A percentile compares a stretch with the other conserved stretches of the same genome.
phyloP scores from a whole-genome alignment of 2,888 invertebrate species.

The Tipula confusa region DNA sequence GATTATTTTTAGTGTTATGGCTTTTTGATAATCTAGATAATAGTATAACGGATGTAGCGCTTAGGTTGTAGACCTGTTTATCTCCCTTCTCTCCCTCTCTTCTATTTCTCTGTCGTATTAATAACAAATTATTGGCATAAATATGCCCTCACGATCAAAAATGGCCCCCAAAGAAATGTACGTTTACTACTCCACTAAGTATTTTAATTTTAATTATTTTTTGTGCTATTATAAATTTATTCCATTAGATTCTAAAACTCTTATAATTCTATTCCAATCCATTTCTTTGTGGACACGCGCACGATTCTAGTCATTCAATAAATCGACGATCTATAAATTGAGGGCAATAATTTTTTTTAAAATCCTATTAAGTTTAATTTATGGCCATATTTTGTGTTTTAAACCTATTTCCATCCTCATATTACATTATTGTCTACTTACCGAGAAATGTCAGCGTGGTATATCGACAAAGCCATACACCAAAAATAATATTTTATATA shows the following conservation, averaged over 20 bases:
- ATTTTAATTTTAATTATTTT: slow-evolving; percentile 8
- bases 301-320: background rate
- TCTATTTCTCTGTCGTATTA: no score
- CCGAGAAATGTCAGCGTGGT: background rate
- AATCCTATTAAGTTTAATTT: background rate
- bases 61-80: background rate
- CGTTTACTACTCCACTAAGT: background rate
- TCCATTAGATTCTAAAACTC: background rate
- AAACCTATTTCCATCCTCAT: background rate
- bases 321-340: background rate
- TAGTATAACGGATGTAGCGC: background rate
- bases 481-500: background rate
- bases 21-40: background rate
- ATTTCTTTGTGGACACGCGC: background rate
- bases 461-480: background rate
- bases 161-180: background rate
- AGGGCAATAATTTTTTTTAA: background rate
- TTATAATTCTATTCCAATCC: background rate
- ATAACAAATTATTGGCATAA: background rate
- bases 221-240: background rate
- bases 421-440: background rate
- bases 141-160: background rate
- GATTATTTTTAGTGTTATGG: background rate
- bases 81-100: background rate
- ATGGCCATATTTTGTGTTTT: no score